These are phyloP conservation scores for Manduca sexta DNA, from an alignment of 1,140 invertebrate genomes.

Conservation along the genomic window DNA sequence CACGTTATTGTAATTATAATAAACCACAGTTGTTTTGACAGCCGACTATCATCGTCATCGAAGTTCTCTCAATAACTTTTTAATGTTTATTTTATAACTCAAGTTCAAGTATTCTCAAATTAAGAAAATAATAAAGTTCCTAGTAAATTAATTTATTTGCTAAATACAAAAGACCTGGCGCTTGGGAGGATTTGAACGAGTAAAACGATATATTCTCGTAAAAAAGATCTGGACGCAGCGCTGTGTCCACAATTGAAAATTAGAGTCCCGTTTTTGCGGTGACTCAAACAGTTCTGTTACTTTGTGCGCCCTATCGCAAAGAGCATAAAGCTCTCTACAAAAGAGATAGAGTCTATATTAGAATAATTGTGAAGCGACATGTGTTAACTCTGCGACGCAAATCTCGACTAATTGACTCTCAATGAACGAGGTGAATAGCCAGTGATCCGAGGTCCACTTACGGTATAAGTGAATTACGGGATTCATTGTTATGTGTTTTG, in stretches of 20 bases:
- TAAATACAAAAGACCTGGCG: no score
- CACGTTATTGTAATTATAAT: no score
- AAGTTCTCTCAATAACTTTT: no score
- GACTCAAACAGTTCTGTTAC: slow-evolving; percentile 16
- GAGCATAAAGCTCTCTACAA: slow-evolving; percentile 1
- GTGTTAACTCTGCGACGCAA: slow-evolving; percentile 12
- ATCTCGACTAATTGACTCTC: slow-evolving; percentile 22
- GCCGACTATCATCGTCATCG: no score
- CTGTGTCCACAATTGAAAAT: slow-evolving; percentile 19
- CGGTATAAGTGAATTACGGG: no score
- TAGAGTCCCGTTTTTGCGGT: slow-evolving; percentile 12
- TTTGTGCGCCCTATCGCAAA: slow-evolving; percentile 1
- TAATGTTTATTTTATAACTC: no score
- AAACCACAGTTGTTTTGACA: no score
- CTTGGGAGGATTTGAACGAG: no score
- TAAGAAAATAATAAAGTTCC: no score
- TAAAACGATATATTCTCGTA: background rate
- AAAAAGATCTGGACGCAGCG: slow-evolving; percentile 1
- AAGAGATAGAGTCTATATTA: slow-evolving; percentile 1
- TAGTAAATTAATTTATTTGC: no score
- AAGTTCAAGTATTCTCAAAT: no score
- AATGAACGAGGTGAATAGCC: slow-evolving; percentile 16
- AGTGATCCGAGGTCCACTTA: background rate
- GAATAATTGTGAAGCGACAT: slow-evolving; percentile 2
- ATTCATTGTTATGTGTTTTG: no score